A percentile compares a stretch with the other conserved stretches of the same genome.
Evolutionary conservation across 1,140 invertebrate species (phyloP).

Genomic region (Dinoponera quadriceps): DNA sequence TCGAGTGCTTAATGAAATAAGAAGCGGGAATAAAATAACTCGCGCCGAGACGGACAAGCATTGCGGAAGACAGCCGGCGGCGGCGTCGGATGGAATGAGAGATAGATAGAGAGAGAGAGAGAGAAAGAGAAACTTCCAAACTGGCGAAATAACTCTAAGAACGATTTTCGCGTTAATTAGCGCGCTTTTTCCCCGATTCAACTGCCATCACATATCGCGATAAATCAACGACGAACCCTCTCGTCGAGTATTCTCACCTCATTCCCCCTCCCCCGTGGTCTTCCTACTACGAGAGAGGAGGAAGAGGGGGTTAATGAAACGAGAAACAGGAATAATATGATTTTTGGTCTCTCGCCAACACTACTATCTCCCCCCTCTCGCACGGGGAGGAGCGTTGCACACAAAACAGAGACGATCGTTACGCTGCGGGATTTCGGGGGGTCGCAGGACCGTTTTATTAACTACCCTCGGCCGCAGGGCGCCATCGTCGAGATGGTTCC

Average conservation of each 20-base stretch:
- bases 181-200: not conserved
- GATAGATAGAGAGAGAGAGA: no score
- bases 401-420: slow-evolving; percentile 63
- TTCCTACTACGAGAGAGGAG: no score
- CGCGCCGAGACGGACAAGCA: not conserved
- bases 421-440: slow-evolving; percentile 56
- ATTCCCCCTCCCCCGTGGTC: no score
- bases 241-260: not conserved
- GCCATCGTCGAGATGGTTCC: slow-evolving; percentile 48
- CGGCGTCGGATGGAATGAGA: not conserved
- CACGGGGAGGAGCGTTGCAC: not conserved
- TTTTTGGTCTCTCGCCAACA: slow-evolving; percentile 55
- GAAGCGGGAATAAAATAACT: slow-evolving; percentile 50
- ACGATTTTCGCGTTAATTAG: slow-evolving; percentile 29
- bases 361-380: no score
- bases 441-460: slow-evolving; percentile 66
- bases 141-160: slow-evolving; percentile 4
- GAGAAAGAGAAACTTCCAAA: slow-evolving; percentile 22
- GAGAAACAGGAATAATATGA: slow-evolving; percentile 50
- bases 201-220: slow-evolving; percentile 2
- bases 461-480: slow-evolving; percentile 51
- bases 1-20: slow-evolving; percentile 47
- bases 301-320: slow-evolving; percentile 44
- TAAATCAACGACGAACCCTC: not conserved
- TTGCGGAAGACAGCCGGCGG: not conserved